Conservation (phyloP, 2,797 vertebrate species). For the Microctenopoma lineatum region DNA sequence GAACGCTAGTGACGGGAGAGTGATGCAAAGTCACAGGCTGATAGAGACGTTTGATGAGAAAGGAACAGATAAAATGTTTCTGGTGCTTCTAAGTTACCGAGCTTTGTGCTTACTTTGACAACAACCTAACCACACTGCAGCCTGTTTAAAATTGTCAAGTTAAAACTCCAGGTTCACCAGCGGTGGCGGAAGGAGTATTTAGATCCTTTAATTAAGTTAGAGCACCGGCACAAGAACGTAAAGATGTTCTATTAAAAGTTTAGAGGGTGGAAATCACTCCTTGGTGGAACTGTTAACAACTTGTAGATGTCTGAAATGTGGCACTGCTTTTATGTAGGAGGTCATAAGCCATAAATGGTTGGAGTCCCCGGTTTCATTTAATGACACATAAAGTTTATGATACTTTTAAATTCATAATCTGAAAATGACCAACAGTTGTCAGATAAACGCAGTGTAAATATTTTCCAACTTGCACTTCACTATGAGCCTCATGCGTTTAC, state of each 20-base stretch:
- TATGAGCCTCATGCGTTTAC: too few relatives aligned
- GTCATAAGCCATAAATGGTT: too few relatives aligned
- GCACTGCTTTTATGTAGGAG: too few relatives aligned
- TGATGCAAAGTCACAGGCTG: slow-evolving; percentile 45
- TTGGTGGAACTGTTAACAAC: too few relatives aligned
- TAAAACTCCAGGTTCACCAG: too few relatives aligned
- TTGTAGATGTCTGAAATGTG: too few relatives aligned
- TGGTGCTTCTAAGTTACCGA: slow-evolving; percentile 21
- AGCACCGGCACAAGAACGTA: too few relatives aligned
- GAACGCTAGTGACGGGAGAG: slow-evolving; percentile 39
- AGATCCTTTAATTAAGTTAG: too few relatives aligned
- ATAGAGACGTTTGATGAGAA: slow-evolving; percentile 37
- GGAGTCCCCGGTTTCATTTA: background rate
- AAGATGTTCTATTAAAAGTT: too few relatives aligned
- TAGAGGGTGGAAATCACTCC: too few relatives aligned
- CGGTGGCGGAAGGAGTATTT: too few relatives aligned
- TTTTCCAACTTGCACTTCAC: background rate
- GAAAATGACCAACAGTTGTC: background rate
- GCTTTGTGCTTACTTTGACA: slow-evolving; percentile 12
- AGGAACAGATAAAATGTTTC: slow-evolving; percentile 38
- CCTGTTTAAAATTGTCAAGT: background rate
- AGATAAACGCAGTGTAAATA: background rate
- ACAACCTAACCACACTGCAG: background rate
- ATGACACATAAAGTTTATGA: too few relatives aligned
- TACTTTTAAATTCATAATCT: background rate